Evolutionary conservation across 2,113 vertebrate species (phyloP), one percentile per base, ranked within the genome.

Genomic region (Osmerus eperlanus): DNA sequence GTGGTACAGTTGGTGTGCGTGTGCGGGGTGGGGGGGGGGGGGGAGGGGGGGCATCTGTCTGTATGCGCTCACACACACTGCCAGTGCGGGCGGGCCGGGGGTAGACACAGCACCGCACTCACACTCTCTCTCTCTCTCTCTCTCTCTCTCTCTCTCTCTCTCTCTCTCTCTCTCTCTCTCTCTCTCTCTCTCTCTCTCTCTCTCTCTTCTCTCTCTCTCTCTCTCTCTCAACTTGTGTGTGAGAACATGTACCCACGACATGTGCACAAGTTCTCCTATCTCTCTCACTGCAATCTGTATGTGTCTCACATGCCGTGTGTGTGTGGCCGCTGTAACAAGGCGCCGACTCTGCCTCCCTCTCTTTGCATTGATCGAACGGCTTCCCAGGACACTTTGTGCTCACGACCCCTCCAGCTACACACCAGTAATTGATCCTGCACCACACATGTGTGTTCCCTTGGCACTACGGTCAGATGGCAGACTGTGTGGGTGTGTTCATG

Each of bases 371-470:
- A 91, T 91, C 81, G 81, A 75, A 52, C 78, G 78, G 65, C 74
- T 72, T 85, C 84, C 78, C 87, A 71, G 81, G 86, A 88, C 85
- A 79, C 80, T 81, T 64, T 18, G 75, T 86, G 84, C 85, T 87
- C 77, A 78, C 78, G 81, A 87, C 80, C 84, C 86, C 89, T 89
- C 76, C 81, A 90, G 89, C 83, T 90, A 88, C 83, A 83, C 79
- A 84, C 77, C 65, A 72, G 89, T 90, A 90, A 92, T 91, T 92
- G 88, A 90, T 92, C 89, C 82, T 86, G 77, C 79, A 85, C 80
- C 73, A 81, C 81, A 74, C 78, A 28, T 28, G 28, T 81, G 76
- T 73, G 78, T 76, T 88, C 89, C 88, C 84, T 72, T 51, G 78
- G 70, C 73, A 69, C 75, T 16, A 70, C n/a, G 68, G 78, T 74